Evolutionary conservation across 1,140 invertebrate species (phyloP).

Genomic region (Apis florea): DNA sequence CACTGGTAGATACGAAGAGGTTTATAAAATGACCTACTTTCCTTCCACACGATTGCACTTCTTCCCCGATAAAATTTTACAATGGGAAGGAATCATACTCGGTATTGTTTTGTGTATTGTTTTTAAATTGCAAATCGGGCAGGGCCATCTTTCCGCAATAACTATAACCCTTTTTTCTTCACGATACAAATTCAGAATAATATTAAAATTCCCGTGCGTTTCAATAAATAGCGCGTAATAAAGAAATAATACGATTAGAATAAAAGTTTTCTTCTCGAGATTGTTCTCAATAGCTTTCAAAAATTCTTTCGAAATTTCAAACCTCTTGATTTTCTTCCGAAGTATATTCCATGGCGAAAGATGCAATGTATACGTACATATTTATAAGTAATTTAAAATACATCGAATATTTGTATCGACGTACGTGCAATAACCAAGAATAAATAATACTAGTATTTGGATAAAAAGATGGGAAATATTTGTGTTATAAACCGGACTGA

Average conservation of each 20-base stretch:
- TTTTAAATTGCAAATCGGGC: no score
- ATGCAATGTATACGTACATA: no score
- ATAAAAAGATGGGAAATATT: neutral
- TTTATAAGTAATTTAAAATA: neutral
- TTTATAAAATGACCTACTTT: constrained; percentile 19
- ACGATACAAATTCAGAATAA: neutral
- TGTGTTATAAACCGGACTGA: neutral
- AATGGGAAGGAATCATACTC: no score
- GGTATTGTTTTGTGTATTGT: neutral
- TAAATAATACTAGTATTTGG: neutral
- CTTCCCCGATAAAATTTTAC: neutral
- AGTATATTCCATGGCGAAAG: no score
- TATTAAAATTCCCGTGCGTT: neutral
- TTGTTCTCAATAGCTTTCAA: no score
- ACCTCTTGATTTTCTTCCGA: no score
- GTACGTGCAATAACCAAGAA: neutral
- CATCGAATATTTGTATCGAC: neutral
- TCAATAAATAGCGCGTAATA: neutral
- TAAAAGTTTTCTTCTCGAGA: no score
- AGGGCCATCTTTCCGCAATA: neutral
- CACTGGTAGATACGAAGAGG: neutral
- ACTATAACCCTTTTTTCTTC: neutral
- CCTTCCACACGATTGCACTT: neutral
- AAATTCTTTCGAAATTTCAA: no score
- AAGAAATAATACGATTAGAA: neutral